Percentiles rank a stretch among this genome's conserved stretches.
Conservation (phyloP, 1,140 invertebrate species). For the Triops longicaudatus region DNA sequence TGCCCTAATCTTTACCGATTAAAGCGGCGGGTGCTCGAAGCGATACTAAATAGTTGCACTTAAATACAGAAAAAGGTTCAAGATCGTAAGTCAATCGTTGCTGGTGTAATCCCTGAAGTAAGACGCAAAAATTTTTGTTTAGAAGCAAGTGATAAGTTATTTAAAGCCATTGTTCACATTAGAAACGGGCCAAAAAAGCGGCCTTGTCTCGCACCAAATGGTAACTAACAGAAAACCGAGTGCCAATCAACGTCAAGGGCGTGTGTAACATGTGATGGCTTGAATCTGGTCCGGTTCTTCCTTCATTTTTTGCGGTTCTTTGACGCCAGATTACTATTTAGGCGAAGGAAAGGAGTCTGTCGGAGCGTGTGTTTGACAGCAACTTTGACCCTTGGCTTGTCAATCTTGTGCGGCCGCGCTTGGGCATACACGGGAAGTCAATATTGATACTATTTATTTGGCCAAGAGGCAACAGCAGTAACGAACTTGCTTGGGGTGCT, state of each 20-base stretch:
- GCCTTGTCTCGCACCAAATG: not conserved
- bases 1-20: too few relatives aligned
- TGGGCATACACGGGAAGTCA: not conserved
- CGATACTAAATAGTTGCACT: too few relatives aligned
- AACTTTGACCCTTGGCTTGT: constrained; percentile 1
- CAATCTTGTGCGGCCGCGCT: not conserved
- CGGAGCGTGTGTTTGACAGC: constrained; percentile 9
- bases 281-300: not conserved
- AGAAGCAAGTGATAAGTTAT: not conserved
- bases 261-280: not conserved
- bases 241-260: not conserved
- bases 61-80: too few relatives aligned
- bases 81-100: too few relatives aligned
- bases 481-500: not conserved
- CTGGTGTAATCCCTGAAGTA: not conserved
- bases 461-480: not conserved
- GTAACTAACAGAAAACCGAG: constrained; percentile 6
- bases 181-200: not conserved
- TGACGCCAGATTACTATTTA: constrained; percentile 15
- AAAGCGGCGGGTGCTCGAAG: too few relatives aligned
- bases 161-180: not conserved
- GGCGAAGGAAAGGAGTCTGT: not conserved
- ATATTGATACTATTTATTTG: constrained; percentile 9
- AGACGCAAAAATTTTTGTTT: not conserved
- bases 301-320: not conserved